Base-by-base conservation (phyloP, 2,797 vertebrate genomes). In the Atherinosoma microstoma region DNA sequence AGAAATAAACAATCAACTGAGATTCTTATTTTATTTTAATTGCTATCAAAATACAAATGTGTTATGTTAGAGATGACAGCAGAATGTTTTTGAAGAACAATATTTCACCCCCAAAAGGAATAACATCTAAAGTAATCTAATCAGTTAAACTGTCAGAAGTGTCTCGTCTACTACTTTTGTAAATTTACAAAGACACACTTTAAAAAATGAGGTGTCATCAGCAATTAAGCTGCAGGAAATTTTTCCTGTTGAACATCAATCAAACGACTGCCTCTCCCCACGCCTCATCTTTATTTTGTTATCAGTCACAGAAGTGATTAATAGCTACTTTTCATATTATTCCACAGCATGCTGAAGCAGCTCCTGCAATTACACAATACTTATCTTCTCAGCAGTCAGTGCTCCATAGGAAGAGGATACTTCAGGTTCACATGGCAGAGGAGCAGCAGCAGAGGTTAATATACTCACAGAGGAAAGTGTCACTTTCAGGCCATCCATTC, bases 251-350 rank as follows among this genome's bases (percentile, higher is more conserved):
- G 64, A 74, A 11, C 86, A 91, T 91, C 70, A 67, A 84, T 91
- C 90, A 90, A 76, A 78, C 51, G 34, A 53, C 32, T 71, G 68
- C 45, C 57, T 84, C 79, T 71, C 82, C 82, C 80, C 81, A 87
- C 74, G 18, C 79, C 85, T 69, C 13, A 51, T 63, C 78, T 89
- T 86, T 89, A 85, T 92, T 91, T 90, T 89, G 84, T 90, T 92
- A 93, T 94, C 94, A 91, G 89, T 92, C 86, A 87, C 87, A 67
- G 40, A 73, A 82, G 88, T 93, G 93, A 95, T 95, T 93, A 94
- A 94, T 94, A 88, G 91, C 88, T 89, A 91, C 88, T 93, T 91
- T 91, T 83, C 73, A 67, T 90, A 88, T 89, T 89, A 91, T 91
- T 92, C 84, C 83, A 81, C 79, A 57, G 76, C 89, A 87, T 86